A percentile compares a stretch with the other conserved stretches of the same genome.
phyloP scores from a whole-genome alignment of 2,113 vertebrate species.

The Poeciliopsis prolifica region DNA sequence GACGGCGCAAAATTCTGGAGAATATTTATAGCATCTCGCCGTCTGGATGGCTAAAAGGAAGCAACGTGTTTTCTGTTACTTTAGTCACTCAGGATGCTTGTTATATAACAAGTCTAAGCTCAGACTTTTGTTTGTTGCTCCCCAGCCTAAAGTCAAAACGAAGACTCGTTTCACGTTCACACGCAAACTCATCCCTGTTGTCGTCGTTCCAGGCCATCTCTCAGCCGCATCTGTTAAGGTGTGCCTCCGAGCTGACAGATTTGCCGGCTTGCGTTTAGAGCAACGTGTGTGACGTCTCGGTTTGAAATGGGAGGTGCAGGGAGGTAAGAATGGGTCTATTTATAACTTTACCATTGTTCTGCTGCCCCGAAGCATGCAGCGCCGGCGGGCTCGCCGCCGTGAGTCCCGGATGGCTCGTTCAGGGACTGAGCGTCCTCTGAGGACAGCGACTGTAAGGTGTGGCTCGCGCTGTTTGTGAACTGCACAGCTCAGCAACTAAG shows the following conservation, averaged over 20 bases:
- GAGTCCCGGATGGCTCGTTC: conserved; percentile 25
- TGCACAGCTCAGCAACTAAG: conserved; percentile 46
- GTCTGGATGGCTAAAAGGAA: conserved; percentile 1
- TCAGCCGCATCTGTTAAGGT: conserved; percentile 35
- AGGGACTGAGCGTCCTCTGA: conserved; percentile 39
- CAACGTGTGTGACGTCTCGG: conserved; percentile 48
- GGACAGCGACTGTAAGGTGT: conserved; percentile 39
- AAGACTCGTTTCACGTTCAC: background rate
- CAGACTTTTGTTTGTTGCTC: background rate
- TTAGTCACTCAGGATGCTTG: conserved; percentile 17
- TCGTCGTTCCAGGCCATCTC: background rate
- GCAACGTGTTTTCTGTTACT: conserved; percentile 35
- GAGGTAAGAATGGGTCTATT: conserved; percentile 66
- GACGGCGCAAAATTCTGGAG: conserved; percentile 4
- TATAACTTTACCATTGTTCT: conserved; percentile 69
- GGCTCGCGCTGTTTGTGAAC: conserved; percentile 50
- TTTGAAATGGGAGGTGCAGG: conserved; percentile 59
- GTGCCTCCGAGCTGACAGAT: conserved; percentile 55
- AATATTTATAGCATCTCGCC: conserved; percentile 15
- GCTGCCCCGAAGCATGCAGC: conserved; percentile 25
- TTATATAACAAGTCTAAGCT: conserved; percentile 41
- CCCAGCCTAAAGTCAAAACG: background rate
- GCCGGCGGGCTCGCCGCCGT: conserved; percentile 41
- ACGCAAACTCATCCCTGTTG: background rate
- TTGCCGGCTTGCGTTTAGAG: conserved; percentile 40